Evolutionary conservation across 1,140 invertebrate species (phyloP), one percentile per base, ranked within the genome.

Genomic region (Leptopilina clavipes): DNA sequence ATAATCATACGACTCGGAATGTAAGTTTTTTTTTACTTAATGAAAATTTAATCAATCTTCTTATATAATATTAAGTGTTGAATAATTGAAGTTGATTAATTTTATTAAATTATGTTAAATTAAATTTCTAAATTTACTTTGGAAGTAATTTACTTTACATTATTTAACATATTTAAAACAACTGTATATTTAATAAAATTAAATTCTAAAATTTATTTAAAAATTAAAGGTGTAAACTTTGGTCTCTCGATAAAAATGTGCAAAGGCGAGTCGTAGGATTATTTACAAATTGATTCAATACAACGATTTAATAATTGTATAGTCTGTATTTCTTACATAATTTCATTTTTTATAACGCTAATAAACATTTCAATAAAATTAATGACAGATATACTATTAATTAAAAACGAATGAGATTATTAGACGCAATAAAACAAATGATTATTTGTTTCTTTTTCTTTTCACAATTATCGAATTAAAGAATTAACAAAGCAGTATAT

Each of bases 331-430:
- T 71, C 52, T 31, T 73, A 70, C 54, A 52, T 73, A 11, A 22
- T 75, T 75, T 70, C 25, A 74, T 40, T 40, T 40, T 40, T 40
- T 9, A 40, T 40, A 85, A 85, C 82, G 76, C 48, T 75, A 81
- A 84, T 86, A 86, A 84, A 85, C 78, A 77, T 86, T 40, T 85
- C 18, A 79, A 86, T 87, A 82, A 86, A 85, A 82, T 82, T 59
- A 86, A 84, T 86, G 81, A 45, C 71, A 17, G 12, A 65, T 31
- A 65, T 65, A 37, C 22, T 65, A 65, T 44, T 31, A 73, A 17
- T 10, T 70, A 48, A 65, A 71, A 73, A 76, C 65, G 11, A 10
- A 37, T 43, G 25, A 43, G 5, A 48, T 48, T 70, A 70, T 17
- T 59, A 31, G n/a, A 72, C 71, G 1, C 25, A 31, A 31, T 22